These are phyloP conservation scores for Lepidocyrtoides sp. DNA, from an alignment of 2,888 invertebrate genomes.

Conservation along the genomic window DNA sequence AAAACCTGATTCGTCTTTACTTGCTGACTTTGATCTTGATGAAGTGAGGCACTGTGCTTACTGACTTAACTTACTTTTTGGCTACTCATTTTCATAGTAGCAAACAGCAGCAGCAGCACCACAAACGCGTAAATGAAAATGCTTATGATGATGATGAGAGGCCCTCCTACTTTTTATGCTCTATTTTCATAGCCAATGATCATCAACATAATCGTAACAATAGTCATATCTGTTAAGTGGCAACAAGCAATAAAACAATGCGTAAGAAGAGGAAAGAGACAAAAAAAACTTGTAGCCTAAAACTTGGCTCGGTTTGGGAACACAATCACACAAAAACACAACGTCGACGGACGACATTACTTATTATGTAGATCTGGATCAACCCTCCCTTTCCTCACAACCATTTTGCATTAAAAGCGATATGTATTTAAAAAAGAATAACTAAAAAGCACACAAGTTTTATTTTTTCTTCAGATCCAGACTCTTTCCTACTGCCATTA, in stretches of 20 bases:
- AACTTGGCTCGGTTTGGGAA: neutral
- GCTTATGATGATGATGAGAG: conserved; percentile 53
- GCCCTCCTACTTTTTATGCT: conserved; percentile 71
- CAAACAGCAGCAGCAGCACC: neutral
- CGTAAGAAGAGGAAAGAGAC: conserved; percentile 29
- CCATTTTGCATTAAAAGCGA: no score
- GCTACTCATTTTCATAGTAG: neutral
- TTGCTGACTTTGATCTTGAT: neutral
- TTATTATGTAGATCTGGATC: neutral
- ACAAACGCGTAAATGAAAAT: conserved; percentile 28
- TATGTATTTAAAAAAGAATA: no score
- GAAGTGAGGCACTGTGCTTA: neutral
- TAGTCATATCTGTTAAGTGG: conserved; percentile 79
- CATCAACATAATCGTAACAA: conserved; percentile 82
- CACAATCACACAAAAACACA: neutral
- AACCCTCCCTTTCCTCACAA: neutral
- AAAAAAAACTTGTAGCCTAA: neutral
- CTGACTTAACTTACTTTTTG: neutral
- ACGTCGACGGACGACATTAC: neutral
- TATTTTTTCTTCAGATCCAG: neutral
- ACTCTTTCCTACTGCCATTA: neutral
- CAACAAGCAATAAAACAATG: conserved; percentile 79
- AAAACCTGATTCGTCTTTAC: conserved; percentile 15
- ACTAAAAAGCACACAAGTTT: neutral
- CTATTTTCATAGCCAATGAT: conserved; percentile 82